A percentile compares a stretch with the other conserved stretches of the same genome.
Evolutionary conservation across 2,888 invertebrate genomes (phyloP).

Genomic region (Eurois occulta): DNA sequence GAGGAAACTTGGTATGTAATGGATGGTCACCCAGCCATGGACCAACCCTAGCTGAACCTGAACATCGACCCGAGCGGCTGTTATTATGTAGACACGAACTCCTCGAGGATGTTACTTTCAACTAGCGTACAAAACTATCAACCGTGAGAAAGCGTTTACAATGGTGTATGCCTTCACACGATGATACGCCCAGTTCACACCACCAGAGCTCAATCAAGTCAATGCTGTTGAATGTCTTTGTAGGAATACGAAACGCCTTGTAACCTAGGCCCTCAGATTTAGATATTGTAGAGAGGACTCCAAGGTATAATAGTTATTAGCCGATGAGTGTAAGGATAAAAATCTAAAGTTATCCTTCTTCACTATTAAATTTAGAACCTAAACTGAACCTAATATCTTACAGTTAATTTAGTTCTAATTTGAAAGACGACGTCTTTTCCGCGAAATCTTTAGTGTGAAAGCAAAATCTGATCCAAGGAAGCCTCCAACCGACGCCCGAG

Average conservation of each 20-base stretch:
- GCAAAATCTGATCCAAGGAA: slow-evolving; percentile 86
- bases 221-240: too few relatives aligned
- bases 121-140: too few relatives aligned
- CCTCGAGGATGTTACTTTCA: too few relatives aligned
- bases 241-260: too few relatives aligned
- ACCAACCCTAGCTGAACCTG: background rate
- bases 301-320: background rate
- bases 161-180: too few relatives aligned
- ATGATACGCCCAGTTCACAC: too few relatives aligned
- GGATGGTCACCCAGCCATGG: background rate
- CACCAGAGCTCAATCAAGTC: too few relatives aligned
- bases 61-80: background rate
- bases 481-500: slow-evolving; percentile 70
- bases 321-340: background rate
- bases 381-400: slow-evolving; percentile 13
- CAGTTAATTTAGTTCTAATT: slow-evolving; percentile 56
- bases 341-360: background rate
- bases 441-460: slow-evolving; percentile 77
- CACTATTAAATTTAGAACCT: background rate
- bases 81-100: background rate
- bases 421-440: slow-evolving; percentile 60
- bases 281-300: too few relatives aligned
- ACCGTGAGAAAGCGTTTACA: too few relatives aligned
- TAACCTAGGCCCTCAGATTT: too few relatives aligned
- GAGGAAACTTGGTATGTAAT: background rate